Conservation (phyloP, 2,888 invertebrate species). For the Nymphalis polychloros region DNA sequence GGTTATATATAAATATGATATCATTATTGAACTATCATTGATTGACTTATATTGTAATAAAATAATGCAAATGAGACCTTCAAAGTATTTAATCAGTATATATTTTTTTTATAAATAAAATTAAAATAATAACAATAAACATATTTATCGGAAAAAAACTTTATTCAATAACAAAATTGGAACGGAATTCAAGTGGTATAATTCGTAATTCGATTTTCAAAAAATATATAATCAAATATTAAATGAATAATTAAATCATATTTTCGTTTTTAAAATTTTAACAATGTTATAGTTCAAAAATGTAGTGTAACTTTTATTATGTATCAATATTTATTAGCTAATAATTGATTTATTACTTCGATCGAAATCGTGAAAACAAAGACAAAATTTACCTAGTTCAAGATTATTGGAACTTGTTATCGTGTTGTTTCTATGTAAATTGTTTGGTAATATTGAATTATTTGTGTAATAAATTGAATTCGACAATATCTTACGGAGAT, state of each 20-base stretch:
- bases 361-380: conserved; percentile 11
- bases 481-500: conserved; percentile 34
- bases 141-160: no score
- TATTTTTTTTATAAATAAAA: no score
- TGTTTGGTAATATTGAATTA: conserved; percentile 26
- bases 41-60: no score
- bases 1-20: no score
- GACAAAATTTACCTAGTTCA: conserved; percentile 6
- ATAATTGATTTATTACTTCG: conserved; percentile 11
- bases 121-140: no score
- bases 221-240: background rate
- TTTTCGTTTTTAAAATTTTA: background rate
- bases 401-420: conserved; percentile 15
- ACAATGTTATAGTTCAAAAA: background rate
- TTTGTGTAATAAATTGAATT: conserved; percentile 29
- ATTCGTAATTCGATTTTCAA: background rate
- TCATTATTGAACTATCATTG: no score
- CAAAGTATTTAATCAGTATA: no score
- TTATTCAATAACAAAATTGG: no score
- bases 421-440: conserved; percentile 25
- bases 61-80: no score
- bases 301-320: background rate
- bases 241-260: background rate
- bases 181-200: no score
- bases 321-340: background rate